Percentiles rank a stretch among this genome's conserved stretches.
Evolutionary conservation across 2,113 vertebrate genomes (phyloP).

Genomic region (Xiphophorus hellerii): DNA sequence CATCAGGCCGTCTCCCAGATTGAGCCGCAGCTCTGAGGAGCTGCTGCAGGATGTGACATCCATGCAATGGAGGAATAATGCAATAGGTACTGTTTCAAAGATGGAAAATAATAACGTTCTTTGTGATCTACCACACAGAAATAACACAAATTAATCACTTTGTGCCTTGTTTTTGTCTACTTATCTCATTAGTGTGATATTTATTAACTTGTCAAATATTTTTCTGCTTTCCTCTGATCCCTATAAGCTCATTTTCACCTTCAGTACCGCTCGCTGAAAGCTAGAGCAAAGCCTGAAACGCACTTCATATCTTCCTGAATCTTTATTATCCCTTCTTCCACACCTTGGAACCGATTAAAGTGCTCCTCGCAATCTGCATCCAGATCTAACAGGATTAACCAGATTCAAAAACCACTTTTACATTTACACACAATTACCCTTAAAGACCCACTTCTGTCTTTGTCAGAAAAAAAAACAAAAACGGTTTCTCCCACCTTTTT

Average conservation of each 20-base stretch:
- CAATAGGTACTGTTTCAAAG: constrained; percentile 77
- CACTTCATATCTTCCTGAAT: constrained; percentile 51
- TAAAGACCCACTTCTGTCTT: constrained; percentile 52
- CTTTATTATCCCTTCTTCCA: constrained; percentile 69
- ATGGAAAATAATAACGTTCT: constrained; percentile 76
- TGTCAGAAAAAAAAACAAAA: constrained; percentile 12
- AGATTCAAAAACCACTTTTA: constrained; percentile 61
- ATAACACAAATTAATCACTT: constrained; percentile 6
- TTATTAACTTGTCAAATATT: neutral
- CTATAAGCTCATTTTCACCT: constrained; percentile 29
- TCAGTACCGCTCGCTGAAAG: constrained; percentile 13
- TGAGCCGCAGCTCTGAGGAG: constrained; percentile 31
- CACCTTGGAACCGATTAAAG: constrained; percentile 74
- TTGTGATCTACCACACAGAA: constrained; percentile 36
- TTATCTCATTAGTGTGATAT: neutral
- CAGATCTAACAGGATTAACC: constrained; percentile 75
- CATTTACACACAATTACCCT: constrained; percentile 75
- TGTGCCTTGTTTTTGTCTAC: neutral
- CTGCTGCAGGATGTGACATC: constrained; percentile 62
- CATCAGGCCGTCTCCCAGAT: constrained; percentile 28
- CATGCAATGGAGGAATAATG: constrained; percentile 65
- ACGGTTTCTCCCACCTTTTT: constrained; percentile 48
- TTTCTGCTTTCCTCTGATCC: neutral
- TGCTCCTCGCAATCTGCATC: constrained; percentile 51
- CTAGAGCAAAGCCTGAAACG: neutral